These are phyloP conservation scores for Varroa destructor DNA, from an alignment of 1,140 invertebrate species.

Conservation along the genomic window DNA sequence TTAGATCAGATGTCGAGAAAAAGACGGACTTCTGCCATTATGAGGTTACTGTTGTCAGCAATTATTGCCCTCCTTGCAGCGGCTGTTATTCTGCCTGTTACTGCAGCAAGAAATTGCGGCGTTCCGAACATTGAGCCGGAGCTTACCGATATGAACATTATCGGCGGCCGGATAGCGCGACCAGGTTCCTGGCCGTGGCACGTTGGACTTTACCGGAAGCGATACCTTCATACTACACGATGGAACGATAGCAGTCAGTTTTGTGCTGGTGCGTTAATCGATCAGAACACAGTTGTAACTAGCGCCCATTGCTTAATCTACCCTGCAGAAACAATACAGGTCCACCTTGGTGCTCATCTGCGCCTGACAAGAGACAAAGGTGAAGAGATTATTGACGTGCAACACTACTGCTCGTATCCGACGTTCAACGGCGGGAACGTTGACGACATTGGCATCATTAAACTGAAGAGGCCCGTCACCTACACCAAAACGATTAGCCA, in stretches of 20 bases:
- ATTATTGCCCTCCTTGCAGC: too few species aligned
- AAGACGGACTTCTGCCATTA: too few species aligned
- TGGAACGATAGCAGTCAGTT: background rate
- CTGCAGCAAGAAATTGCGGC: background rate
- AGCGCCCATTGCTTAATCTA: background rate
- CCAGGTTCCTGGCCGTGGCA: conserved; percentile 3
- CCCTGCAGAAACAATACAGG: background rate
- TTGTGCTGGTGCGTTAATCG: conserved; percentile 1
- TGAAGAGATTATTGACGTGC: background rate
- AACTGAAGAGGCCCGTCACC: background rate
- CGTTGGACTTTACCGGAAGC: conserved; percentile 7
- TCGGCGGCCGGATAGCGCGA: background rate
- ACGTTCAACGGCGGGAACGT: background rate
- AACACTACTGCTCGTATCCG: background rate
- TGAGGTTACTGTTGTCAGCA: too few species aligned
- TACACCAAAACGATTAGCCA: background rate
- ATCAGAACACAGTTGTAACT: background rate
- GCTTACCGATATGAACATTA: conserved; percentile 5
- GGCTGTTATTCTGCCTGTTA: background rate
- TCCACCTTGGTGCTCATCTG: conserved; percentile 13
- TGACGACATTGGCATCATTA: conserved; percentile 4
- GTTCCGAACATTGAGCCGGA: background rate
- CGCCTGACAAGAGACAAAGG: background rate
- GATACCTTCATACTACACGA: background rate
- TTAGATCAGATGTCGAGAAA: too few species aligned